Percentiles rank a stretch among this genome's conserved stretches.
phyloP scores from a whole-genome alignment of 2,797 vertebrate genomes.

The Chrosomus eos region DNA sequence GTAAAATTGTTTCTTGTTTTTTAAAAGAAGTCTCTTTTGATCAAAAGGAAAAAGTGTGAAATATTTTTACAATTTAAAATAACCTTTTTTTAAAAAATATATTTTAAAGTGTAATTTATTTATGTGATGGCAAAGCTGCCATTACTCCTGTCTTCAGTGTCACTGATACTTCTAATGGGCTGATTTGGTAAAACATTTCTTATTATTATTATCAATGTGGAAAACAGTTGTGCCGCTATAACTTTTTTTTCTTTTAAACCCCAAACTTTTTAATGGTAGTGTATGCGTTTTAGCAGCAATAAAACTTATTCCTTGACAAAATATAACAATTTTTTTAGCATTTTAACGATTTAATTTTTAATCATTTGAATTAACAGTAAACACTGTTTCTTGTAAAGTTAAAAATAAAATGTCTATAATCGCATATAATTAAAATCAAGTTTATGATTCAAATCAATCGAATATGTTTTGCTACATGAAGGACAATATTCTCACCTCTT shows the following conservation, averaged over 20 bases:
- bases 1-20: no score
- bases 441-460: neutral
- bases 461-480: constrained; percentile 16
- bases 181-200: neutral
- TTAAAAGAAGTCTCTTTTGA: no score
- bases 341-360: neutral
- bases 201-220: neutral
- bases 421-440: neutral
- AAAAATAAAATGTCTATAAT: neutral
- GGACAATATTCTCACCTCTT: constrained; percentile 81
- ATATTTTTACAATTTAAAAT: neutral
- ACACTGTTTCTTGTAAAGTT: neutral
- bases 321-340: neutral
- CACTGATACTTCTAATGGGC: neutral
- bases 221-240: neutral
- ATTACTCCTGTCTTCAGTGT: neutral
- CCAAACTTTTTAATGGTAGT: neutral
- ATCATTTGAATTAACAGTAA: neutral
- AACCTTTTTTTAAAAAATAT: neutral
- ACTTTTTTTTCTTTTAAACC: neutral
- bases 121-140: neutral
- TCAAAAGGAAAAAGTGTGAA: neutral
- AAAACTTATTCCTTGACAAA: neutral
- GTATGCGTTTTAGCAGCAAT: neutral
- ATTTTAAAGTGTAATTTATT: neutral